These are phyloP conservation scores for Alces alces DNA, from an alignment of 2,113 vertebrate species.

Conservation along the genomic window DNA sequence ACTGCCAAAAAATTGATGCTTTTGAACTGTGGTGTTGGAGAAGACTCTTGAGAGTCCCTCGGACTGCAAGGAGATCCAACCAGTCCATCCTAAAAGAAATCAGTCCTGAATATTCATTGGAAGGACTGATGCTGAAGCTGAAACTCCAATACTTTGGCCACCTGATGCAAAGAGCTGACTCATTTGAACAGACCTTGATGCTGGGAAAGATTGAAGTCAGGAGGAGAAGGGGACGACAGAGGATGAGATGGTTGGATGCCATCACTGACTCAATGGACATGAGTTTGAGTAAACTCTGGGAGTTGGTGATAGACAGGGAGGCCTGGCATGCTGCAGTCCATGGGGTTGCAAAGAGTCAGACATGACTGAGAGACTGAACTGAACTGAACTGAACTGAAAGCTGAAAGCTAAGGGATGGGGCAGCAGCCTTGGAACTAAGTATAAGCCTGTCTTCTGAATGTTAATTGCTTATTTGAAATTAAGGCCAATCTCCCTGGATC, in stretches of 20 bases:
- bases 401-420: not conserved
- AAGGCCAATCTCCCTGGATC: not conserved
- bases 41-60: not conserved
- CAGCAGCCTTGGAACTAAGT: not conserved
- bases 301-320: not conserved
- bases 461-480: not conserved
- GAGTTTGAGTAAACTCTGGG: not conserved
- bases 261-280: not conserved
- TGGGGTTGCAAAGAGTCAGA: not conserved
- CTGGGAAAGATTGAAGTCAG: not conserved
- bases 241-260: not conserved
- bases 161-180: not conserved
- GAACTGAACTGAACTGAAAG: not conserved
- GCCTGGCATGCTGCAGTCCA: not conserved
- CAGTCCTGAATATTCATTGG: not conserved
- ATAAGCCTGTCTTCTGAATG: not conserved
- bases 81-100: not conserved
- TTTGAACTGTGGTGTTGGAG: not conserved
- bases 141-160: not conserved
- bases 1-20: not conserved
- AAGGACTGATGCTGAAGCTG: not conserved
- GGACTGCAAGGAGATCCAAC: not conserved
- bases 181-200: not conserved
- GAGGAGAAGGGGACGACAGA: not conserved
- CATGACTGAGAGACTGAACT: not conserved